Percentiles rank a stretch among this genome's conserved stretches.
Evolutionary conservation across 1,140 invertebrate genomes (phyloP).

Genomic region (Trichonephila inaurata): DNA sequence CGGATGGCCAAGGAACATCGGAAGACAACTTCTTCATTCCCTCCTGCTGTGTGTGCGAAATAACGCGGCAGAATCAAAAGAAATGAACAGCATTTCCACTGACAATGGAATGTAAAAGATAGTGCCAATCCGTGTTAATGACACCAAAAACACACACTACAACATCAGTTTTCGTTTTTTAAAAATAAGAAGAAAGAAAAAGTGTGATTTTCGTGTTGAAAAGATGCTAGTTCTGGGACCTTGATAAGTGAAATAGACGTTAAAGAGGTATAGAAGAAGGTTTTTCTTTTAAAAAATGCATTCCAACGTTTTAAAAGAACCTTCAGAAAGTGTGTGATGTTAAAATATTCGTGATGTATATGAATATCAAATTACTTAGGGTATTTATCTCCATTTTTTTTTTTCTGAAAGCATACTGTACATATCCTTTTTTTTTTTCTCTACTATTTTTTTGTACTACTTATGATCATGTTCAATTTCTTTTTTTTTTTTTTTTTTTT

Average conservation of each 20-base stretch:
- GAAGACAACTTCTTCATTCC: conserved; percentile 95
- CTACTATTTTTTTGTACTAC: no score
- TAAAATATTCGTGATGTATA: background rate
- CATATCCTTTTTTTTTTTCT: background rate
- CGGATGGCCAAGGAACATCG: conserved; percentile 88
- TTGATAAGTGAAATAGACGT: background rate
- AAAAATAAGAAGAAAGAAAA: background rate
- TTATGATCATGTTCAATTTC: no score
- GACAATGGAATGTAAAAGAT: background rate
- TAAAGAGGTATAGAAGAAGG: background rate
- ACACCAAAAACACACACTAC: conserved; percentile 21
- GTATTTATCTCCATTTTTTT: background rate
- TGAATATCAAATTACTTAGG: background rate
- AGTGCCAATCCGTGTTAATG: conserved; percentile 43
- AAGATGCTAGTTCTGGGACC: background rate
- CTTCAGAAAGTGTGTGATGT: background rate
- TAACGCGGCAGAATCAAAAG: conserved; percentile 57
- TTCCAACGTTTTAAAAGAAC: background rate
- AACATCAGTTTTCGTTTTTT: background rate
- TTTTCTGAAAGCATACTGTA: background rate
- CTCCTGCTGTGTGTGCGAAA: conserved; percentile 89
- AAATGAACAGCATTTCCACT: background rate
- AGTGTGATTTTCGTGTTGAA: background rate
- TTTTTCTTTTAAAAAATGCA: background rate
- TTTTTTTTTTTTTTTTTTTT: no score